These are phyloP conservation scores for Drosophila lowei DNA, from an alignment of 1,140 invertebrate species.

Conservation along the genomic window DNA sequence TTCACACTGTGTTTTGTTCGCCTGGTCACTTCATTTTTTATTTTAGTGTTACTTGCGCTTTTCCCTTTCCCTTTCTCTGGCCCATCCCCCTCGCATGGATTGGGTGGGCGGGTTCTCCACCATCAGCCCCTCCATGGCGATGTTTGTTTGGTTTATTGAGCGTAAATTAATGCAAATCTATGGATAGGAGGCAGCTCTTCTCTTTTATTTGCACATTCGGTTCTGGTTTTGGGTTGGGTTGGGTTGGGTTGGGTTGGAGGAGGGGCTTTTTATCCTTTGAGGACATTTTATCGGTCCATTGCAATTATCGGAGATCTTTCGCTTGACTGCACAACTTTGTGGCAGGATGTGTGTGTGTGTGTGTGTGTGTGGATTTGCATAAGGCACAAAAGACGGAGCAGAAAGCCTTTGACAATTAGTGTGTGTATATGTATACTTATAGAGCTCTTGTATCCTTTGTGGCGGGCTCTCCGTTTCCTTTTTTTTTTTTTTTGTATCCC, in stretches of 20 bases:
- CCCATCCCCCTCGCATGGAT: slow-evolving; percentile 1
- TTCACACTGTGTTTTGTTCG: slow-evolving; percentile 45
- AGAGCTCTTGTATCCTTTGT: slow-evolving; percentile 31
- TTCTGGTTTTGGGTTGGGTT: slow-evolving; percentile 4
- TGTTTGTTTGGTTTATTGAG: slow-evolving; percentile 48
- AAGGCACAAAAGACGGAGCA: slow-evolving; percentile 32
- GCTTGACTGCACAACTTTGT: slow-evolving; percentile 60
- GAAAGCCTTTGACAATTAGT: slow-evolving; percentile 71
- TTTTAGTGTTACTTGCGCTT: slow-evolving; percentile 7
- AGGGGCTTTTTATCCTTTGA: slow-evolving; percentile 26
- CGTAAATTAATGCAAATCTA: slow-evolving; percentile 62
- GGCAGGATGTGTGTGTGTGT: slow-evolving; percentile 15
- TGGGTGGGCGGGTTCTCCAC: slow-evolving; percentile 8
- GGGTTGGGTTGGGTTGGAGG: background rate
- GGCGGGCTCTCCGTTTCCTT: background rate
- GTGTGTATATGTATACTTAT: slow-evolving; percentile 40
- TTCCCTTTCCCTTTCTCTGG: too few species aligned
- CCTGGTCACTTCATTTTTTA: slow-evolving; percentile 59
- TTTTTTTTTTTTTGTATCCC: slow-evolving; percentile 26
- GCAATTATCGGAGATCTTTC: slow-evolving; percentile 72
- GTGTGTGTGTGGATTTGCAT: slow-evolving; percentile 59
- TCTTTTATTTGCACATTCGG: too few species aligned
- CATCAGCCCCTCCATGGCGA: slow-evolving; percentile 10
- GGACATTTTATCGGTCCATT: slow-evolving; percentile 15
- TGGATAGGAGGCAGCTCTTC: slow-evolving; percentile 2